Conservation (phyloP, 2,888 invertebrate species). For the Lasioglossum marginatum region DNA sequence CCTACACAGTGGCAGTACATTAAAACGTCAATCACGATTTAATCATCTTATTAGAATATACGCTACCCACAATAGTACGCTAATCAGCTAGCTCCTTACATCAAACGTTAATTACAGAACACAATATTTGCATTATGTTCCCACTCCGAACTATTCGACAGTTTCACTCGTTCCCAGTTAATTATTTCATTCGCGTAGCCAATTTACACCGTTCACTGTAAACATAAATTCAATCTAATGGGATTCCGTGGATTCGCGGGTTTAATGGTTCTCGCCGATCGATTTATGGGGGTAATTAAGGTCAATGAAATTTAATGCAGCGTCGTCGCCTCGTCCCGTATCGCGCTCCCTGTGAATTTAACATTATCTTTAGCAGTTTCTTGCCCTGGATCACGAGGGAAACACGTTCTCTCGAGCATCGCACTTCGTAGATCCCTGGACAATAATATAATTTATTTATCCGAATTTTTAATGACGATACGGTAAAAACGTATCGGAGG, state of each 20-base stretch:
- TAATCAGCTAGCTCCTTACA: neutral
- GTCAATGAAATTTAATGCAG: neutral
- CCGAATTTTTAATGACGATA: neutral
- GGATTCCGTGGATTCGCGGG: neutral
- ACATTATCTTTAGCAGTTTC: neutral
- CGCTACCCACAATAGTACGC: neutral
- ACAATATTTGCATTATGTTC: neutral
- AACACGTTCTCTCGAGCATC: neutral
- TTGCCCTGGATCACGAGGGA: neutral
- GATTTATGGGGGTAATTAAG: neutral
- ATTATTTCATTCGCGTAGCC: neutral
- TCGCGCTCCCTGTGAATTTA: neutral
- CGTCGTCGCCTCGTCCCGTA: neutral
- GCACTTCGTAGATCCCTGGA: neutral
- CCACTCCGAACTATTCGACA: neutral
- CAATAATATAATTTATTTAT: neutral
- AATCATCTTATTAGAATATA: neutral
- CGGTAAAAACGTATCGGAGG: slow-evolving; percentile 23
- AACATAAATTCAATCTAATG: neutral
- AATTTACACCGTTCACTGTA: neutral
- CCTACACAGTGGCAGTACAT: too few relatives aligned
- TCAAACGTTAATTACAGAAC: neutral
- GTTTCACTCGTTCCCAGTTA: neutral
- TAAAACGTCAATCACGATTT: neutral
- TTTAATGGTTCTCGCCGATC: neutral